Conservation (phyloP, 37 sponge, comb jelly and placozoan genomes). For the Dysidea cf. avara region DNA sequence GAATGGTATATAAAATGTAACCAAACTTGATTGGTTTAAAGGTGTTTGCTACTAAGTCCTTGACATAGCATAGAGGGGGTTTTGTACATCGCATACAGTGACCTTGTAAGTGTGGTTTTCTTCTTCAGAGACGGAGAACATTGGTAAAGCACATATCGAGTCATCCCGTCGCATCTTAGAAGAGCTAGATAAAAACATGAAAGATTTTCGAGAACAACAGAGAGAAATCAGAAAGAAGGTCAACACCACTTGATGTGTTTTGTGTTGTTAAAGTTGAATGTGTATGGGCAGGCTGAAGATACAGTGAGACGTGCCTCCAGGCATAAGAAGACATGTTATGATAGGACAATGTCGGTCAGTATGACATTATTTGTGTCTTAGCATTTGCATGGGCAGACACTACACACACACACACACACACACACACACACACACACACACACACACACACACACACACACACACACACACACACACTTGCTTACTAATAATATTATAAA, state of each 20-base stretch:
- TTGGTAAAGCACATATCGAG: conserved; percentile 53
- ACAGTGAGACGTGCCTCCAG: conserved; percentile 66
- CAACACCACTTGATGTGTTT: background rate
- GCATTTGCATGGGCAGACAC: no score
- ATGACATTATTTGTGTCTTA: no score
- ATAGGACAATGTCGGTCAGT: conserved; percentile 54
- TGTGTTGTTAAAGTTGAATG: conserved; percentile 1
- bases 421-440: conserved; percentile 39
- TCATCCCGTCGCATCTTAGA: conserved; percentile 64
- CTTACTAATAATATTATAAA: conserved; percentile 23
- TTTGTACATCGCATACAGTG: background rate
- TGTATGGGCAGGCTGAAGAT: conserved; percentile 59
- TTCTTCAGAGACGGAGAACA: conserved; percentile 66
- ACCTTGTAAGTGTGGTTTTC: background rate
- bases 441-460: conserved; percentile 50
- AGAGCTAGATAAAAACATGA: conserved; percentile 50
- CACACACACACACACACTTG: conserved; percentile 44
- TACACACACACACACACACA: conserved; percentile 41
- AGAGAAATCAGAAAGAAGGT: conserved; percentile 75
- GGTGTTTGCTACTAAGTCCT: no score
- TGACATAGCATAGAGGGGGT: background rate
- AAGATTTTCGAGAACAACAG: conserved; percentile 78
- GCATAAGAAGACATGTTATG: conserved; percentile 70
- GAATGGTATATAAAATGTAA: no score
- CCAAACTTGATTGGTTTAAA: no score